These are phyloP conservation scores for Globia sparganii DNA, from an alignment of 2,888 invertebrate species.

Conservation along the genomic window DNA sequence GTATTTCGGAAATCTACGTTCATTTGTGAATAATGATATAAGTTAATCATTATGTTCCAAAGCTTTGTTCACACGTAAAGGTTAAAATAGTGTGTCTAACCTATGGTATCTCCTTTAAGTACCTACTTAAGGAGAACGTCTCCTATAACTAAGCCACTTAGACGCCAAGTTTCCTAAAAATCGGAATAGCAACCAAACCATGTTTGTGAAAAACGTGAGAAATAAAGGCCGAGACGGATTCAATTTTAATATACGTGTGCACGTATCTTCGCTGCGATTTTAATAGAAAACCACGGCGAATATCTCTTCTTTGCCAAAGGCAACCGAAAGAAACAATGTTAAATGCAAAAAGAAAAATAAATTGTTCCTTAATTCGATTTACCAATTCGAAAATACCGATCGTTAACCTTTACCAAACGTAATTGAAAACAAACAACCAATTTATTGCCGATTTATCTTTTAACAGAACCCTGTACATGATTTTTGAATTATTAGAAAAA, in stretches of 20 bases:
- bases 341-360: slow-evolving; percentile 25
- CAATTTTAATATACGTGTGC: no score
- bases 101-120: background rate
- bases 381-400: slow-evolving; percentile 16
- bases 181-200: background rate
- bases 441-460: slow-evolving; percentile 50
- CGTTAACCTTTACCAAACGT: slow-evolving; percentile 41
- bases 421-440: slow-evolving; percentile 58
- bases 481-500: slow-evolving; percentile 33
- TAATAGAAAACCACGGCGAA: background rate
- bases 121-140: background rate
- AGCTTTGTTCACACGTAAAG: background rate
- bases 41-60: background rate
- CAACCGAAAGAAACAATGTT: slow-evolving; percentile 2
- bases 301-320: slow-evolving; percentile 4
- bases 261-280: background rate
- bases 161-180: background rate
- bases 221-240: no score
- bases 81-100: no score
- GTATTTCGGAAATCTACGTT: background rate
- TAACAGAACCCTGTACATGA: slow-evolving; percentile 21
- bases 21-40: background rate
- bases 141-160: background rate
- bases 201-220: no score
- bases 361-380: slow-evolving; percentile 18